Conservation (phyloP, 1,140 invertebrate genomes). For the Drosophila sturtevanti region DNA sequence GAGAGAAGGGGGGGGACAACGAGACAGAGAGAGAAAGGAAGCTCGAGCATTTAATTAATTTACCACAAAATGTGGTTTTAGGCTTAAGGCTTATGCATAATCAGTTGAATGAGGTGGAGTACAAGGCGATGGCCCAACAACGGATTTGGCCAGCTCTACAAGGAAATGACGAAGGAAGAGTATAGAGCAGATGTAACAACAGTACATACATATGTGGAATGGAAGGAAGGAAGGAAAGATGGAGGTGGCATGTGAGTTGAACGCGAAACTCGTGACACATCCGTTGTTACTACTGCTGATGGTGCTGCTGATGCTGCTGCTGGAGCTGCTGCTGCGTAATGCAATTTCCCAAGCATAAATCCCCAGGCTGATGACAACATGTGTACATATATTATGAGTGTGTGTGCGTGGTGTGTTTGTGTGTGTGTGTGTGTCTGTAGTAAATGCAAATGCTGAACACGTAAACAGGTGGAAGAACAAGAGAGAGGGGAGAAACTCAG, state of each 20-base stretch:
- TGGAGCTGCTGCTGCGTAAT: slow-evolving; percentile 48
- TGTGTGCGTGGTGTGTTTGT: not conserved
- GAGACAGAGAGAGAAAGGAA: slow-evolving; percentile 5
- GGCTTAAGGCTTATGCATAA: slow-evolving; percentile 50
- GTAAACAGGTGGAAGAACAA: slow-evolving; percentile 53
- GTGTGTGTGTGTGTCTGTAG: not conserved
- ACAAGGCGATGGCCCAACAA: slow-evolving; percentile 3
- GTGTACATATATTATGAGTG: not conserved
- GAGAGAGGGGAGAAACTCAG: slow-evolving; percentile 10
- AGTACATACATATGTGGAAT: too few relatives aligned
- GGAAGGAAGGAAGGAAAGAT: not conserved
- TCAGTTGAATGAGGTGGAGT: slow-evolving; percentile 39
- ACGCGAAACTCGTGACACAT: slow-evolving; percentile 44
- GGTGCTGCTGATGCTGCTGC: not conserved
- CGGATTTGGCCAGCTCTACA: not conserved
- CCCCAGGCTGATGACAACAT: slow-evolving; percentile 34
- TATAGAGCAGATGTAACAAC: too few relatives aligned
- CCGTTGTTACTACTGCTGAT: not conserved
- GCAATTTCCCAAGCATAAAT: slow-evolving; percentile 51
- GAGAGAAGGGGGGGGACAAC: not conserved
- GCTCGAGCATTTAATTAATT: slow-evolving; percentile 71
- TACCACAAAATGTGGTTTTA: slow-evolving; percentile 69
- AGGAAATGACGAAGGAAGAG: not conserved
- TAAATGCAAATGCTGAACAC: slow-evolving; percentile 62
- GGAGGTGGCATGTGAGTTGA: not conserved